Evolutionary conservation across 30 jellyfish, hydroid and myxozoan species (phyloP).

Genomic region (Aurelia coerulea): DNA sequence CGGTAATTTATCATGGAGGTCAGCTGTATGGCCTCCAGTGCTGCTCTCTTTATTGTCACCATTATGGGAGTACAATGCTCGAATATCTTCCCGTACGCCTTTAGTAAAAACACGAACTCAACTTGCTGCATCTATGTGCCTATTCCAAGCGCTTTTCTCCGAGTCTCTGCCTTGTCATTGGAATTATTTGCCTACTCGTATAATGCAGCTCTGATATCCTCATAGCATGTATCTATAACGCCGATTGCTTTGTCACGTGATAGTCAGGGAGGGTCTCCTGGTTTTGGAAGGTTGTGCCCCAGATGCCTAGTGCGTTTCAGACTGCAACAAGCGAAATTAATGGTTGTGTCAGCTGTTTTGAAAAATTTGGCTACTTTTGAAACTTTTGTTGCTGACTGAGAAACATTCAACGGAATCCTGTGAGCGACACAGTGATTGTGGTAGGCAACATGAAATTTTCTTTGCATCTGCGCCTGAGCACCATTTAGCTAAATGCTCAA

Average conservation of each 20-base stretch:
- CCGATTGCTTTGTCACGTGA: too few relatives aligned
- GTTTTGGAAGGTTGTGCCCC: too few relatives aligned
- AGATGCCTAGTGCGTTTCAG: too few relatives aligned
- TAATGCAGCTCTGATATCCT: slow-evolving; percentile 14
- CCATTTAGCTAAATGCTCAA: slow-evolving; percentile 59
- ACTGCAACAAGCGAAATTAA: too few relatives aligned
- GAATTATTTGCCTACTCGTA: slow-evolving; percentile 11
- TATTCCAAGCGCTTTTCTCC: slow-evolving; percentile 51
- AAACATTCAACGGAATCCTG: too few relatives aligned
- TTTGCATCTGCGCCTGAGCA: slow-evolving; percentile 38
- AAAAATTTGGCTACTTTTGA: too few relatives aligned
- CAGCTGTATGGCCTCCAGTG: slow-evolving; percentile 57
- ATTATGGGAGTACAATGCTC: slow-evolving; percentile 53
- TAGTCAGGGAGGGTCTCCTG: too few relatives aligned
- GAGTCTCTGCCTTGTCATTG: slow-evolving; percentile 61
- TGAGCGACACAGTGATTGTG: too few relatives aligned
- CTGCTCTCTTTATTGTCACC: slow-evolving; percentile 38
- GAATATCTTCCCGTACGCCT: slow-evolving; percentile 47
- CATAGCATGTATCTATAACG: neutral
- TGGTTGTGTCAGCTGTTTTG: too few relatives aligned
- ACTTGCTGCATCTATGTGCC: slow-evolving; percentile 53
- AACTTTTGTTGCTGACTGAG: too few relatives aligned
- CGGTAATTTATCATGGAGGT: slow-evolving; percentile 26
- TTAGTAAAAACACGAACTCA: slow-evolving; percentile 41
- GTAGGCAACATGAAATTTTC: too few relatives aligned